Conservation (phyloP, 2,888 invertebrate genomes). For the Fragum whitleyi region DNA sequence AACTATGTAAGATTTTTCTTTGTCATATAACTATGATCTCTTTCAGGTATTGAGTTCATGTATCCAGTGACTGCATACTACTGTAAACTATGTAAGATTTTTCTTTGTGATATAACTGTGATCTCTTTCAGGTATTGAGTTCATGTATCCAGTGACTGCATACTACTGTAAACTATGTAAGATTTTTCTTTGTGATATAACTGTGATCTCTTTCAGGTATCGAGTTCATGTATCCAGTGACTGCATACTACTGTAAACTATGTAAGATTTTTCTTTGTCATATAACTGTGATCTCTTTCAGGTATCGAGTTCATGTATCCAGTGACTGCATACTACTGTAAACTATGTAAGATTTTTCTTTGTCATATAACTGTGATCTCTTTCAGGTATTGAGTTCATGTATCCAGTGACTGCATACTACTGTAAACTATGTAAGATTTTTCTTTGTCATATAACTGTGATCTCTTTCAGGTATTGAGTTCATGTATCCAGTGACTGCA, state of each 20-base stretch:
- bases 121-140: constrained; percentile 80
- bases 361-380: no score
- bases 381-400: constrained; percentile 82
- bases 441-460: no score
- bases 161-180: constrained; percentile 80
- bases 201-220: constrained; percentile 80
- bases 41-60: constrained; percentile 82
- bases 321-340: constrained; percentile 79
- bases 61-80: constrained; percentile 78
- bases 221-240: constrained; percentile 80
- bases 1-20: no score
- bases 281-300: constrained; percentile 78
- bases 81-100: constrained; percentile 79
- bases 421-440: constrained; percentile 80
- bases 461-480: constrained; percentile 82
- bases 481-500: constrained; percentile 77
- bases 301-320: constrained; percentile 82
- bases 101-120: no score
- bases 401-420: constrained; percentile 78
- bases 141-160: constrained; percentile 77
- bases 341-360: constrained; percentile 78
- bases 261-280: no score
- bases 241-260: constrained; percentile 80
- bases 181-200: no score
- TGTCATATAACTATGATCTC: no score